Percentiles rank a stretch among this genome's conserved stretches.
These are phyloP conservation scores for Drosophila kepulauana DNA, from an alignment of 1,140 invertebrate genomes.

Conservation along the genomic window DNA sequence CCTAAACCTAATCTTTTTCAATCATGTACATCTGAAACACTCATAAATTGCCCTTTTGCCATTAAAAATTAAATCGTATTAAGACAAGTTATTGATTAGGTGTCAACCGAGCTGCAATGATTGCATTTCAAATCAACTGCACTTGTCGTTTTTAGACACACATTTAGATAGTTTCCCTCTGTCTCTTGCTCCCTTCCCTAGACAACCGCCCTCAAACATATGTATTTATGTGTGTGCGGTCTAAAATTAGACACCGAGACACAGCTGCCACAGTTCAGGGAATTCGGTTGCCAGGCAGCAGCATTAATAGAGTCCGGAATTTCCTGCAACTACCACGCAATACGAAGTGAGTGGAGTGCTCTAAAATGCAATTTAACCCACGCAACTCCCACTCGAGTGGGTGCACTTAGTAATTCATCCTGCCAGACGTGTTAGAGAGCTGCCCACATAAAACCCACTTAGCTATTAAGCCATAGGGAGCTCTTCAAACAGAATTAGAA, in stretches of 20 bases:
- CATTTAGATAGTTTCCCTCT: not conserved
- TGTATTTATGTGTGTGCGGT: not conserved
- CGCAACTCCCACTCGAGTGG: conserved; percentile 2
- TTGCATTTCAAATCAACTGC: not conserved
- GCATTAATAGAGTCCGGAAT: not conserved
- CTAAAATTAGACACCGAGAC: conserved; percentile 1
- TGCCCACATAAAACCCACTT: not conserved
- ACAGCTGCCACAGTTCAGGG: not conserved
- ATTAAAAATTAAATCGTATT: not conserved
- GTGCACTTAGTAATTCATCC: not conserved
- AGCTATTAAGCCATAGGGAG: not conserved
- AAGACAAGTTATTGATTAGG: not conserved
- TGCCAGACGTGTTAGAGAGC: no score
- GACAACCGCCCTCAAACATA: not conserved
- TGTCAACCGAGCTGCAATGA: not conserved
- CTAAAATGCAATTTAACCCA: conserved; percentile 10
- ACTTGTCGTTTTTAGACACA: not conserved
- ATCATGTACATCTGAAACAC: no score
- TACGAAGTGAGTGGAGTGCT: not conserved
- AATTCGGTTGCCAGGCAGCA: conserved; percentile 1
- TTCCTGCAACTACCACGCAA: not conserved
- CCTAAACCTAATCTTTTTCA: no score
- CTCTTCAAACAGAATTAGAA: not conserved
- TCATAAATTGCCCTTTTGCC: not conserved
- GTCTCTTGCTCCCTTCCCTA: no score